Percentiles rank a stretch among this genome's conserved stretches.
Evolutionary conservation across 1,140 invertebrate species (phyloP).

Genomic region (Drosophila busckii): DNA sequence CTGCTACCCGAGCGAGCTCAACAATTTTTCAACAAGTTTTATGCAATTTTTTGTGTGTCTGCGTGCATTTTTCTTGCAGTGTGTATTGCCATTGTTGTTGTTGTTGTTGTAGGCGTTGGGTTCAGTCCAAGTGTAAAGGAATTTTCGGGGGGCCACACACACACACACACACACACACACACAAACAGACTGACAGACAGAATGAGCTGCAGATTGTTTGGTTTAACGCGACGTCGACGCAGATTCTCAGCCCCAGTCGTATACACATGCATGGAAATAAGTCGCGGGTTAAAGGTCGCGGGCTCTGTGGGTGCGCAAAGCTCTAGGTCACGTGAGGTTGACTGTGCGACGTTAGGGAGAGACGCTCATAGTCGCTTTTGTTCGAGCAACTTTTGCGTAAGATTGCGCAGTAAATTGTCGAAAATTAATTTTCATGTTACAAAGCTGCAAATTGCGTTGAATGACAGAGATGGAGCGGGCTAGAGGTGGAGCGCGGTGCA

Average conservation of each 20-base stretch:
- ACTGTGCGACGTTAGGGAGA: not conserved
- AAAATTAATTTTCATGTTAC: conserved; percentile 77
- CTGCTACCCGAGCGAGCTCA: conserved; percentile 10
- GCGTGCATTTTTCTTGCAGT: conserved; percentile 22
- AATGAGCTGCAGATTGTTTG: conserved; percentile 69
- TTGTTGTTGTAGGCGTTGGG: no score
- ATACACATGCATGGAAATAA: no score
- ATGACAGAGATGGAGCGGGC: conserved; percentile 15
- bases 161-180: no score
- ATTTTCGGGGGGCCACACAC: no score
- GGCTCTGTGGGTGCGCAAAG: no score
- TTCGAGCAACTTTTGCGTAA: conserved; percentile 76
- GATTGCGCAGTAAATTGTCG: conserved; percentile 77
- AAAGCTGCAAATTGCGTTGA: conserved; percentile 66
- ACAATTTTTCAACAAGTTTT: conserved; percentile 72
- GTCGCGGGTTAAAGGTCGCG: no score
- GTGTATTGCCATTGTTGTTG: no score
- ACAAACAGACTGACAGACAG: no score
- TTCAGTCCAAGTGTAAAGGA: conserved; percentile 69
- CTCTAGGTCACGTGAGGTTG: not conserved
- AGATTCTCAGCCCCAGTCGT: no score
- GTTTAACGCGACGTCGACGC: conserved; percentile 38
- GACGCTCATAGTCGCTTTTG: conserved; percentile 52
- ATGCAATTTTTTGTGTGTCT: conserved; percentile 33
- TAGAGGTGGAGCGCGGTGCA: conserved; percentile 3